Evolutionary conservation across 2,113 vertebrate genomes (phyloP).

Genomic region (Nesospiza acunhae): DNA sequence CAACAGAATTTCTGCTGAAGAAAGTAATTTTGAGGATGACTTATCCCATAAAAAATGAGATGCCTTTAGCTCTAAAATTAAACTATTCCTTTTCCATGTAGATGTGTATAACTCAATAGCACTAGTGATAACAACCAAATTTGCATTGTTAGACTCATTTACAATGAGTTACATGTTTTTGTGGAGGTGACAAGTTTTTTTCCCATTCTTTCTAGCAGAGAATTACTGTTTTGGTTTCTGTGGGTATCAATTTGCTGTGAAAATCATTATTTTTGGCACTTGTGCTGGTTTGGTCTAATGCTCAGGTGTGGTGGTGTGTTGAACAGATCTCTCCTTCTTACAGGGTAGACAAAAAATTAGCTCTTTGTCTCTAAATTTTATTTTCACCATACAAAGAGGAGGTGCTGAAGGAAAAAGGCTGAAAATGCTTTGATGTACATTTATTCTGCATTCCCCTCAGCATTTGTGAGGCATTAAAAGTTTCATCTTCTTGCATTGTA

Average conservation of each 20-base stretch:
- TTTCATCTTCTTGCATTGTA: not conserved
- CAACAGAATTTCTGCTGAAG: not conserved
- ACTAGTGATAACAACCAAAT: not conserved
- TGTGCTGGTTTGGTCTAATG: not conserved
- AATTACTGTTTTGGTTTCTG: not conserved
- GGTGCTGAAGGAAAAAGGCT: not conserved
- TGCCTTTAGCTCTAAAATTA: not conserved
- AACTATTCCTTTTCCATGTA: not conserved
- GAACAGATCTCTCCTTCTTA: not conserved
- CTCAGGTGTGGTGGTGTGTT: not conserved
- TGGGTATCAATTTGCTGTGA: not conserved
- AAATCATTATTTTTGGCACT: not conserved
- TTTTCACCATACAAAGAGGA: not conserved
- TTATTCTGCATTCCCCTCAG: not conserved
- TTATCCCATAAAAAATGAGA: not conserved
- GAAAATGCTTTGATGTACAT: not conserved
- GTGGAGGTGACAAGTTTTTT: not conserved
- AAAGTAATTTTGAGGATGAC: not conserved
- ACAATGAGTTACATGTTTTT: not conserved
- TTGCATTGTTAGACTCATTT: not conserved
- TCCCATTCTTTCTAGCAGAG: not conserved
- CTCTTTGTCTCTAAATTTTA: not conserved
- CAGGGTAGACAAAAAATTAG: not conserved
- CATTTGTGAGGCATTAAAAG: not conserved
- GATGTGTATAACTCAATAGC: not conserved